These are phyloP conservation scores for Cordylochernes scorpioides DNA, from an alignment of 2,888 invertebrate species.

Conservation along the genomic window DNA sequence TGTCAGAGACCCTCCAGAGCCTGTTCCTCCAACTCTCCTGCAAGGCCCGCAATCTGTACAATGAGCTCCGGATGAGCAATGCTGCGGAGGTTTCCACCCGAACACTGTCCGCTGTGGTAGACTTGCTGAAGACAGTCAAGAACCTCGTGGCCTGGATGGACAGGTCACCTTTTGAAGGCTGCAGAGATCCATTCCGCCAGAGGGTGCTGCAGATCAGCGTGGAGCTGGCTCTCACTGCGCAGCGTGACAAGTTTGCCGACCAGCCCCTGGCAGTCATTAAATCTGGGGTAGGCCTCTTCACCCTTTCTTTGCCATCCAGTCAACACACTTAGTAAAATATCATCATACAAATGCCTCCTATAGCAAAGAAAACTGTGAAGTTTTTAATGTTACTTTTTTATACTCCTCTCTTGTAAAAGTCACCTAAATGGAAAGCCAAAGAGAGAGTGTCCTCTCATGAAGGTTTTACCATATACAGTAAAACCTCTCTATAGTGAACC, in stretches of 20 bases:
- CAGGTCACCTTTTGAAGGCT: conserved; percentile 34
- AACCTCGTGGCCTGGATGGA: conserved; percentile 73
- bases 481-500: no score
- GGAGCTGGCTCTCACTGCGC: conserved; percentile 68
- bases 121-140: conserved; percentile 54
- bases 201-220: conserved; percentile 47
- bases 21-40: conserved; percentile 57
- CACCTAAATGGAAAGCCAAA: no score
- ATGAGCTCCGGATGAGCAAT: conserved; percentile 29
- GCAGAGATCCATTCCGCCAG: conserved; percentile 34
- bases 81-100: conserved; percentile 35
- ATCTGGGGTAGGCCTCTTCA: conserved; percentile 17
- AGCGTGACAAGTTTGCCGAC: conserved; percentile 63
- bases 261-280: conserved; percentile 41
- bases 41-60: conserved; percentile 45
- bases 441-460: no score
- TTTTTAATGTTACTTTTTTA: no score
- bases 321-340: no score
- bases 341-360: no score
- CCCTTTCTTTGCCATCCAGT: no score
- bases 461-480: no score
- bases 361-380: no score
- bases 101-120: conserved; percentile 56
- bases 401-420: no score
- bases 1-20: conserved; percentile 69